Conservation (phyloP, 2,797 vertebrate species). For the Gephyroberyx darwinii region DNA sequence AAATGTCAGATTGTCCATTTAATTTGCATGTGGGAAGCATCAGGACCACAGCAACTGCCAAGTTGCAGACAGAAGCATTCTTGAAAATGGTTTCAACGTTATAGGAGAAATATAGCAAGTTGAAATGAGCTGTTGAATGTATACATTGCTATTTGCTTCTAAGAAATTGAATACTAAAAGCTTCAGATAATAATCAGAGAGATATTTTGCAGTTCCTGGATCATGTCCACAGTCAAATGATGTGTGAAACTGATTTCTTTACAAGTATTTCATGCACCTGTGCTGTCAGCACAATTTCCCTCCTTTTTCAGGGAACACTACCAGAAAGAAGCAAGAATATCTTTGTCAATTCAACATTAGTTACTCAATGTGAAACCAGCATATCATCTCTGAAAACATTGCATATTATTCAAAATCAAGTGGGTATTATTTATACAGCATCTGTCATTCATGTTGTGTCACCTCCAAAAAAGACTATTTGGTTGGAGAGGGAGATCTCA, state of each 20-base stretch:
- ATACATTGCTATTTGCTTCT: slow-evolving; percentile 9
- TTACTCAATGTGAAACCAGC: slow-evolving; percentile 4
- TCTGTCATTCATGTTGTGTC: slow-evolving; percentile 14
- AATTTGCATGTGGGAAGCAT: slow-evolving; percentile 62
- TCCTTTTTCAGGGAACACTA: background rate
- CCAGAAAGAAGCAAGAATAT: too few relatives aligned
- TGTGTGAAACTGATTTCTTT: background rate
- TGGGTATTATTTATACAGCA: background rate
- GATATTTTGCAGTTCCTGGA: slow-evolving; percentile 4
- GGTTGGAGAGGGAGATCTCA: background rate
- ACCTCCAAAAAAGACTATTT: background rate
- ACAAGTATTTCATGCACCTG: slow-evolving; percentile 19
- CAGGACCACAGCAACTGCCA: slow-evolving; percentile 44
- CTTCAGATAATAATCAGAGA: slow-evolving; percentile 2
- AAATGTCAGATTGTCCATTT: slow-evolving; percentile 65
- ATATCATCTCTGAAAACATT: background rate
- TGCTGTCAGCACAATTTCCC: background rate
- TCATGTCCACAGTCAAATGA: background rate
- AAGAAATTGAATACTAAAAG: background rate
- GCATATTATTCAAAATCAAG: slow-evolving; percentile 19
- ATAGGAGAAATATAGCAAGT: slow-evolving; percentile 14
- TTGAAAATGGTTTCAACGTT: slow-evolving; percentile 9
- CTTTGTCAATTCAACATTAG: background rate
- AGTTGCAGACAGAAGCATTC: slow-evolving; percentile 34
- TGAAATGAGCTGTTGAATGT: slow-evolving; percentile 22